Evolutionary conservation across 1,140 invertebrate species (phyloP).

Genomic region (Neodiprion fabricii): DNA sequence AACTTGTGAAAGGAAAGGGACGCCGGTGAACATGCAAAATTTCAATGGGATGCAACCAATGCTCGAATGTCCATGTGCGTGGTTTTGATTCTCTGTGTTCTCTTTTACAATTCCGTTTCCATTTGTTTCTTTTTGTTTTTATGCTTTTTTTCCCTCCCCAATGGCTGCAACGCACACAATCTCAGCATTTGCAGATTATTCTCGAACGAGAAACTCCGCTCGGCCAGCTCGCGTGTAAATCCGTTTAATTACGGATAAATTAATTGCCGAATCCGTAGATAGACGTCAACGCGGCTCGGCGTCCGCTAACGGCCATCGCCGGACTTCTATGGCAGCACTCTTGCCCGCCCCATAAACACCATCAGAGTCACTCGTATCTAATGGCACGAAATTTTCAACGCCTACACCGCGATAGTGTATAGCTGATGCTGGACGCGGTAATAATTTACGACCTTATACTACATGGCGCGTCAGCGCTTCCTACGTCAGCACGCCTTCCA

Average conservation of each 20-base stretch:
- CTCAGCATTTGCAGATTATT: not conserved
- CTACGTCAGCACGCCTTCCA: not conserved
- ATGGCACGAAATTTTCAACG: slow-evolving; percentile 7
- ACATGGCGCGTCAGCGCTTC: not conserved
- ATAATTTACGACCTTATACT: not conserved
- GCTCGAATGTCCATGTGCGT: no score
- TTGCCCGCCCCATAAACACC: no score
- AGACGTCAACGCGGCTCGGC: not conserved
- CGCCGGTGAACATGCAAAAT: not conserved
- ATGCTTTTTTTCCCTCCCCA: not conserved
- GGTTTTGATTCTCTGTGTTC: not conserved
- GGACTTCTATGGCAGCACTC: no score
- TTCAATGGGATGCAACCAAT: not conserved
- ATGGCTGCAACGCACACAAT: not conserved
- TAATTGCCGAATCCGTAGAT: not conserved
- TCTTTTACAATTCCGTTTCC: not conserved
- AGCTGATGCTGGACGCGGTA: not conserved
- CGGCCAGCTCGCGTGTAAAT: not conserved
- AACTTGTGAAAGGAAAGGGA: not conserved
- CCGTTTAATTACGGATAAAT: no score
- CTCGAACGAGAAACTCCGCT: not conserved
- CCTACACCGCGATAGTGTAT: not conserved
- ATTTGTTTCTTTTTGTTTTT: not conserved
- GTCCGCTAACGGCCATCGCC: no score
- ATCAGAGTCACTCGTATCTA: not conserved